Evolutionary conservation across 2,797 vertebrate genomes (phyloP), one percentile per base, ranked within the genome.

Genomic region (Aplochiton taeniatus): DNA sequence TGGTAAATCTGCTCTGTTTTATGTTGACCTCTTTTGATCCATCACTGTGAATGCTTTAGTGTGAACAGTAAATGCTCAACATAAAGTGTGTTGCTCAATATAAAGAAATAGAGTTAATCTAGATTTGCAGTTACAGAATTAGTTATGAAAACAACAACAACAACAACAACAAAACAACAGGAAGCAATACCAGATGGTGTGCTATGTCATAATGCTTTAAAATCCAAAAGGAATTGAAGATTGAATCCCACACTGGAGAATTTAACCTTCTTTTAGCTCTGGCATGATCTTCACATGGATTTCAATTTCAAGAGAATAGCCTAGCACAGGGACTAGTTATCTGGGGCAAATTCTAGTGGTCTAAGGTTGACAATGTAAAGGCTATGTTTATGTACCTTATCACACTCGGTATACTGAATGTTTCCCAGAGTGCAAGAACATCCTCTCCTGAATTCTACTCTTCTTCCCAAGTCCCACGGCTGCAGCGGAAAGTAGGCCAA

Each of bases 401-500:
- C 85, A 87, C 78, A 78, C 87, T 83, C 17, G 14, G 46, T 60
- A 82, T 86, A 83, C 81, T 80, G 81, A 85, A 86, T 81, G 84
- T 85, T 88, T 91, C 85, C 87, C 85, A 88, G 88, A 87, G 85
- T 86, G 87, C 83, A 76, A 61, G 82, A 87, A 88, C 87, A 88
- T 88, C 84, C 89, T 90, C 88, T 84, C 87, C 87, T 88, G 87
- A 90, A 88, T 89, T 87, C 83, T 82, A 83, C 79, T 88, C 82
- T 87, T 90, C 87, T 88, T 90, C 88, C 87, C 87, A 89, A 84
- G 85, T 88, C 88, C 88, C 87, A 83, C 81, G 46, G 88, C 87
- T 89, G 85, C 87, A 72, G 84, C 83, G 85, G 88, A 90, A 91
- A 90, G 89, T 91, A 91, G 90, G 89, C 87, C 90, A 91, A 88